phyloP scores from a whole-genome alignment of 2,888 invertebrate species.

The Candidula unifasciata region DNA sequence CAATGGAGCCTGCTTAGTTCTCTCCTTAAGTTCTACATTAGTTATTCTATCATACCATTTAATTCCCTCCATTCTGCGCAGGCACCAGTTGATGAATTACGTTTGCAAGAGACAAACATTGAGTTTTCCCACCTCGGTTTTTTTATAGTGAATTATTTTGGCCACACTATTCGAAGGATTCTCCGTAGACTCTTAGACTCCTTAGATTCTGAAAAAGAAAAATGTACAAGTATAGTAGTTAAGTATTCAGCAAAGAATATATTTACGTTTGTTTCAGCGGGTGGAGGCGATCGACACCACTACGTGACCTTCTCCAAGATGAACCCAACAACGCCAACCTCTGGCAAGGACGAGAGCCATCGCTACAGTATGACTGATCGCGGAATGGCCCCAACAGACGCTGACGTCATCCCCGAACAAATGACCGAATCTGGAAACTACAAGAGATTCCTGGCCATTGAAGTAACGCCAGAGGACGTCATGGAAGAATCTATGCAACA shows the following conservation, averaged over 20 bases:
- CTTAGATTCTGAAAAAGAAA: no score
- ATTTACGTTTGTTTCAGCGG: not conserved
- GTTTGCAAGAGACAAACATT: no score
- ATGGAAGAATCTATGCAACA: conserved; percentile 50
- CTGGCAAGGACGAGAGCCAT: conserved; percentile 47
- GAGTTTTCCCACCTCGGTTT: no score
- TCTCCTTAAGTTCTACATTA: no score
- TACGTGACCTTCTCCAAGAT: conserved; percentile 52
- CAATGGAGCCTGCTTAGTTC: no score
- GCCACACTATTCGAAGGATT: no score
- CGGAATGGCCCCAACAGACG: conserved; percentile 54
- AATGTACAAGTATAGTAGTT: not conserved
- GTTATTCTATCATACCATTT: no score
- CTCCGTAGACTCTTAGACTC: no score
- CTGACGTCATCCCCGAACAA: conserved; percentile 51
- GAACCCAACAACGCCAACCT: conserved; percentile 34
- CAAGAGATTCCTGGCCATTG: conserved; percentile 61
- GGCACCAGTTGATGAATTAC: no score
- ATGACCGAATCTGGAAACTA: conserved; percentile 64
- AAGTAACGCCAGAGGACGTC: conserved; percentile 60
- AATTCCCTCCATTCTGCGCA: no score
- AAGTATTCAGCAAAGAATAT: not conserved
- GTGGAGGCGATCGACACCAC: conserved; percentile 36
- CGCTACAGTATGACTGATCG: conserved; percentile 61
- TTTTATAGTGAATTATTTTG: no score